Evolutionary conservation across 2,113 vertebrate genomes (phyloP).

Genomic region (Python bivittatus): DNA sequence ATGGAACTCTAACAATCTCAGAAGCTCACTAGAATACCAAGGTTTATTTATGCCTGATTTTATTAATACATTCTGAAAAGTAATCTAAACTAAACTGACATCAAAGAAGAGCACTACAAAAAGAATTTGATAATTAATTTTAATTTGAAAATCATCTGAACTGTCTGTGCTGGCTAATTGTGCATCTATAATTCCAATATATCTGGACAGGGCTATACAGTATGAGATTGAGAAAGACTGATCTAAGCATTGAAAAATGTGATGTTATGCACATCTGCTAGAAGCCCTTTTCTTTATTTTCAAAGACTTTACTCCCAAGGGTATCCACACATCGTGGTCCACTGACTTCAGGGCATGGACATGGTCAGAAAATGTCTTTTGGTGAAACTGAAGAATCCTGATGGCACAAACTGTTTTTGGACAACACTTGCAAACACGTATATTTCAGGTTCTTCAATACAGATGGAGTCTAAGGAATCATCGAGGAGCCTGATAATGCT

Average conservation of each 20-base stretch:
- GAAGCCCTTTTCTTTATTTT: neutral
- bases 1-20: neutral
- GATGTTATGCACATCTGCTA: neutral
- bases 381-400: neutral
- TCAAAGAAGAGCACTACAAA: neutral
- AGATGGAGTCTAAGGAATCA: neutral
- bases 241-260: neutral
- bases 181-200: neutral
- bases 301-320: neutral
- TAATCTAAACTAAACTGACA: neutral
- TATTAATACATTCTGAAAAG: neutral
- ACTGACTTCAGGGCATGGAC: neutral
- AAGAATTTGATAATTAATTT: neutral
- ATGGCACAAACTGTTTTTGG: neutral
- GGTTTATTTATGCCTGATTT: neutral
- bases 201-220: neutral
- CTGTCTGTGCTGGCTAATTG: neutral
- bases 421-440: neutral
- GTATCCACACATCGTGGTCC: neutral
- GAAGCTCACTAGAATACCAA: neutral
- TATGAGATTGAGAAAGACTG: neutral
- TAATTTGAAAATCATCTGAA: neutral
- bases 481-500: neutral
- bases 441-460: neutral
- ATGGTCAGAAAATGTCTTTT: neutral